phyloP scores from a whole-genome alignment of 1,140 invertebrate species.

The Zophobas morio region DNA sequence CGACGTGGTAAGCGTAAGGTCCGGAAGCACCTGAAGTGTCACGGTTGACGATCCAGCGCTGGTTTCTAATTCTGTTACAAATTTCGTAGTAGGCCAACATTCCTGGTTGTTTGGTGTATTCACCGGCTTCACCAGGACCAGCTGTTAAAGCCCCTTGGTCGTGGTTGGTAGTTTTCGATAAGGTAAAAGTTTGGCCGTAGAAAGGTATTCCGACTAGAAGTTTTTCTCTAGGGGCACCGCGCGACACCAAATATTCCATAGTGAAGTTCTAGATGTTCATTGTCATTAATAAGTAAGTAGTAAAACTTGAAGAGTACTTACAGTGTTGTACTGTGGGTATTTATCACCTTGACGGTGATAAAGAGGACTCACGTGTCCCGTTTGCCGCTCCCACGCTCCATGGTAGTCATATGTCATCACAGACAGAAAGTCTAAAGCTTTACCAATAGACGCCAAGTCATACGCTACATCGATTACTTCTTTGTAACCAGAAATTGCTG shows the following conservation, averaged over 20 bases:
- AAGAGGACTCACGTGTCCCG: slow-evolving; percentile 88
- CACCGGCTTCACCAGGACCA: slow-evolving; percentile 84
- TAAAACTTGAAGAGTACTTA: slow-evolving; percentile 68
- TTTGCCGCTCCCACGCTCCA: slow-evolving; percentile 85
- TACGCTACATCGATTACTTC: slow-evolving; percentile 90
- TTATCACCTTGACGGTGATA: slow-evolving; percentile 74
- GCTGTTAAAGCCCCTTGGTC: slow-evolving; percentile 70
- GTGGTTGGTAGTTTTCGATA: slow-evolving; percentile 72
- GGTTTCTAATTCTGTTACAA: slow-evolving; percentile 79
- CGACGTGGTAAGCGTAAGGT: slow-evolving; percentile 83
- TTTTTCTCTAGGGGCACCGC: slow-evolving; percentile 86
- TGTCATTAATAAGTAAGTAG: background rate
- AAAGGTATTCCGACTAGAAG: slow-evolving; percentile 89
- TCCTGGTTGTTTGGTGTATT: slow-evolving; percentile 89
- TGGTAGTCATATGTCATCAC: slow-evolving; percentile 94
- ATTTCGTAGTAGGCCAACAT: slow-evolving; percentile 94
- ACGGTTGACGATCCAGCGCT: slow-evolving; percentile 73
- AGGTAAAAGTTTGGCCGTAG: slow-evolving; percentile 89
- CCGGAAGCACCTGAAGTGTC: slow-evolving; percentile 72
- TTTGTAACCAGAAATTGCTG: slow-evolving; percentile 90
- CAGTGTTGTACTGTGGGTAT: slow-evolving; percentile 84
- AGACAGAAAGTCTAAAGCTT: slow-evolving; percentile 85
- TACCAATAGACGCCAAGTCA: slow-evolving; percentile 79
- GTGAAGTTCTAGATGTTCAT: slow-evolving; percentile 78
- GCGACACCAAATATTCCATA: slow-evolving; percentile 79